Evolutionary conservation across 2,113 vertebrate species (phyloP).

Genomic region (Poicephalus gulielmi): DNA sequence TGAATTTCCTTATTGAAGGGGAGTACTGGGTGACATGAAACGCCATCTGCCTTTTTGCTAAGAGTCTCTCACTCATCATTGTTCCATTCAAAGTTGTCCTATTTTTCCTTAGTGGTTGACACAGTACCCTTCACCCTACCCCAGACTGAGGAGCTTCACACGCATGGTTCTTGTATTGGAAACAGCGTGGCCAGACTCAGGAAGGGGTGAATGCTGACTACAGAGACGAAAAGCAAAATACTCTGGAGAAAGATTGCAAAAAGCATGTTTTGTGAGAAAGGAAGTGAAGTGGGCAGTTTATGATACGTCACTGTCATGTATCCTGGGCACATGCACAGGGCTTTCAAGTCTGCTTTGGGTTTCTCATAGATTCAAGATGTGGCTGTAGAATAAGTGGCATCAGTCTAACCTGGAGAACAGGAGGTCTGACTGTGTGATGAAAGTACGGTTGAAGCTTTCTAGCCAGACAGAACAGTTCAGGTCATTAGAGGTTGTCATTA

Average conservation of each 20-base stretch:
- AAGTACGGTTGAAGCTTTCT: not conserved
- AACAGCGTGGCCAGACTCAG: not conserved
- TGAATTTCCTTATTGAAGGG: not conserved
- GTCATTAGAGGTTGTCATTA: not conserved
- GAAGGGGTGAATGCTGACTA: not conserved
- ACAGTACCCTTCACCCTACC: not conserved
- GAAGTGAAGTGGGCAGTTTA: not conserved
- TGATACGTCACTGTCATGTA: not conserved
- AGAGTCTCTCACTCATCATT: not conserved
- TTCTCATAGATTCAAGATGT: not conserved
- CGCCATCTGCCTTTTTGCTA: not conserved
- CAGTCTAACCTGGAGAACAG: not conserved
- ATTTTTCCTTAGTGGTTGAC: not conserved
- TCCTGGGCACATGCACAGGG: rapidly evolving
- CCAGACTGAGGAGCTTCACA: not conserved
- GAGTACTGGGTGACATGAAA: not conserved
- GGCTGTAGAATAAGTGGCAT: not conserved
- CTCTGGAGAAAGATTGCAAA: not conserved
- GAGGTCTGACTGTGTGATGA: not conserved
- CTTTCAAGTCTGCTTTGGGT: not conserved
- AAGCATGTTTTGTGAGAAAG: not conserved
- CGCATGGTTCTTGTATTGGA: not conserved
- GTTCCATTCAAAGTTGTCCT: not conserved
- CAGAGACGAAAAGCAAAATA: not conserved
- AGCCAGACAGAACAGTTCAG: not conserved